phyloP scores from a whole-genome alignment of 2,797 vertebrate genomes.

The Falco berigora region DNA sequence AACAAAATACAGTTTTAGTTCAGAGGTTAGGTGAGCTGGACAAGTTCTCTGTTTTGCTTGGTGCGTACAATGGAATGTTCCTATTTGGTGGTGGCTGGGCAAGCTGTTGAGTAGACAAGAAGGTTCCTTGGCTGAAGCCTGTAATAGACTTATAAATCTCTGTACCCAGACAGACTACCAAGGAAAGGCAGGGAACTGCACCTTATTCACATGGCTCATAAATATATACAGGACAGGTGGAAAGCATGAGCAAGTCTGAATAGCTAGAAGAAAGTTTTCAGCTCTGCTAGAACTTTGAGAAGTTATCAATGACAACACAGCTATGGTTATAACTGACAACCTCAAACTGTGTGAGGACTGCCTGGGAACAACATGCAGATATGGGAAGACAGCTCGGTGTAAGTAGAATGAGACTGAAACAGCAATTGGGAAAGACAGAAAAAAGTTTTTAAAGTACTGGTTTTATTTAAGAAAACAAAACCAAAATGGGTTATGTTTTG shows the following conservation, averaged over 20 bases:
- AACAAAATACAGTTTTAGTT: background rate
- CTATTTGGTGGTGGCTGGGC: background rate
- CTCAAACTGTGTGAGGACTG: background rate
- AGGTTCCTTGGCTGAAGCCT: background rate
- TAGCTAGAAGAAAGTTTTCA: background rate
- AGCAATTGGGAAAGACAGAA: background rate
- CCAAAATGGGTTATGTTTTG: background rate
- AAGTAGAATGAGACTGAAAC: background rate
- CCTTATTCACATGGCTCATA: background rate
- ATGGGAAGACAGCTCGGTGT: background rate
- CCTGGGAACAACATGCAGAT: background rate
- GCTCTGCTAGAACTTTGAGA: background rate
- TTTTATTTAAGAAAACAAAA: background rate
- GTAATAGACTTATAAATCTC: background rate
- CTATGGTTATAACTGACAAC: background rate
- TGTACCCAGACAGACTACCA: background rate
- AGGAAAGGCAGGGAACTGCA: background rate
- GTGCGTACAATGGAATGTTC: background rate
- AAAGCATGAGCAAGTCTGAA: background rate
- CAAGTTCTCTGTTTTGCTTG: background rate
- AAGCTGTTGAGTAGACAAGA: background rate
- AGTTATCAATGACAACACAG: background rate
- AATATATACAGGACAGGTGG: background rate
- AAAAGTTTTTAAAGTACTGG: background rate
- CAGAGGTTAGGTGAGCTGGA: background rate